A percentile compares a stretch with the other conserved stretches of the same genome.
Evolutionary conservation across 2,113 vertebrate genomes (phyloP).

Genomic region (Colius striatus): DNA sequence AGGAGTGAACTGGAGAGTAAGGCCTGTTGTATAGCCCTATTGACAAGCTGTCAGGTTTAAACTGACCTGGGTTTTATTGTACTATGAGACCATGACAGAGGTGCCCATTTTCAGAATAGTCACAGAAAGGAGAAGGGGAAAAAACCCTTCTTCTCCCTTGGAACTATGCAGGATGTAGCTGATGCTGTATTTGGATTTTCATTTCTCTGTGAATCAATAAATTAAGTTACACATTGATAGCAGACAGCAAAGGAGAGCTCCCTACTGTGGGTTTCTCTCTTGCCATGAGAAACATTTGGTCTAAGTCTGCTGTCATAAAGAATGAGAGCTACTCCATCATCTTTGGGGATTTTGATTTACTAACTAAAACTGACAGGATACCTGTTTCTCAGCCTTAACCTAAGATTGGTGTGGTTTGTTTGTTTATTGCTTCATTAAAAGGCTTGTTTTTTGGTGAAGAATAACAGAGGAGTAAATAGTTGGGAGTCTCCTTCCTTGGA

Average conservation of each 20-base stretch:
- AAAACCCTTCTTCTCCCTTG: not conserved
- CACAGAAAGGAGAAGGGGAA: not conserved
- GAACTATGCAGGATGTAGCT: constrained; percentile 2
- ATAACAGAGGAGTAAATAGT: constrained; percentile 25
- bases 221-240: constrained; percentile 67
- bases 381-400: not conserved
- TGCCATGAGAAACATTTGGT: constrained; percentile 68
- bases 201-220: constrained; percentile 65
- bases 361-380: constrained; percentile 19
- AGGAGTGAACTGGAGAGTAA: not conserved
- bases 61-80: not conserved
- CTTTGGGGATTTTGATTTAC: constrained; percentile 55
- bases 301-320: constrained; percentile 57
- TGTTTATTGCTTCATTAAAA: not conserved
- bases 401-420: constrained; percentile 7
- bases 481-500: not conserved
- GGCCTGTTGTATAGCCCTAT: not conserved
- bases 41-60: not conserved
- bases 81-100: not conserved
- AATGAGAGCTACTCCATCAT: constrained; percentile 63
- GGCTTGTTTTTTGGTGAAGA: constrained; percentile 28
- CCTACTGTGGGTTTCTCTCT: constrained; percentile 20
- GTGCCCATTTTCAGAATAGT: not conserved
- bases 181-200: constrained; percentile 28
- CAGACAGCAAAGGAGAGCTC: constrained; percentile 61